phyloP scores from a whole-genome alignment of 2,888 invertebrate genomes.

The Ophraella communa region DNA sequence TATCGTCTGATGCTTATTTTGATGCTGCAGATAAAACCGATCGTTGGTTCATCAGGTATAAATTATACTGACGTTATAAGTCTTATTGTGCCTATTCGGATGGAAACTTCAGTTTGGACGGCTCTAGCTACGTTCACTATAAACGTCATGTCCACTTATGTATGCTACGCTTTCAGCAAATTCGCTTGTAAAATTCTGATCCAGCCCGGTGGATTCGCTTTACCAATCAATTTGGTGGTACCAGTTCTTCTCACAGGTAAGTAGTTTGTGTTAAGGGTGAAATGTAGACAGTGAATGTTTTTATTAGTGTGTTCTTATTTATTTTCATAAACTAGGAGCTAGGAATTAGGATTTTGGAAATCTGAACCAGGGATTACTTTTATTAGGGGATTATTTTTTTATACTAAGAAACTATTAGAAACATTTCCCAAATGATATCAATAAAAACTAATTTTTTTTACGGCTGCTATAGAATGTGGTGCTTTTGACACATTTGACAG shows the following conservation, averaged over 20 bases:
- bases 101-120: constrained; percentile 54
- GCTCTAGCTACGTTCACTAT: constrained; percentile 69
- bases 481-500: too few relatives aligned
- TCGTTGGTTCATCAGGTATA: constrained; percentile 51
- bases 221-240: constrained; percentile 79
- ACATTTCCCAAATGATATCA: too few relatives aligned
- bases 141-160: constrained; percentile 71
- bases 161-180: constrained; percentile 74
- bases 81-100: constrained; percentile 36
- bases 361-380: too few relatives aligned
- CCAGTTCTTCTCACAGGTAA: constrained; percentile 70
- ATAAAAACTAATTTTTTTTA: too few relatives aligned
- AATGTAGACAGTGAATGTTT: too few relatives aligned
- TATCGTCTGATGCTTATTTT: background rate
- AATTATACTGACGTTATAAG: constrained; percentile 47
- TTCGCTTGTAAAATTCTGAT: constrained; percentile 90
- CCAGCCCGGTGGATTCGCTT: constrained; percentile 85
- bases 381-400: too few relatives aligned
- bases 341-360: too few relatives aligned
- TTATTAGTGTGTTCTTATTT: too few relatives aligned
- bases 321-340: too few relatives aligned
- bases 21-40: constrained; percentile 60
- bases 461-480: too few relatives aligned
- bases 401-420: too few relatives aligned
- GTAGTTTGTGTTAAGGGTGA: too few relatives aligned